Evolutionary conservation across 2,113 vertebrate species (phyloP).

Genomic region (Chaetodon auriga): DNA sequence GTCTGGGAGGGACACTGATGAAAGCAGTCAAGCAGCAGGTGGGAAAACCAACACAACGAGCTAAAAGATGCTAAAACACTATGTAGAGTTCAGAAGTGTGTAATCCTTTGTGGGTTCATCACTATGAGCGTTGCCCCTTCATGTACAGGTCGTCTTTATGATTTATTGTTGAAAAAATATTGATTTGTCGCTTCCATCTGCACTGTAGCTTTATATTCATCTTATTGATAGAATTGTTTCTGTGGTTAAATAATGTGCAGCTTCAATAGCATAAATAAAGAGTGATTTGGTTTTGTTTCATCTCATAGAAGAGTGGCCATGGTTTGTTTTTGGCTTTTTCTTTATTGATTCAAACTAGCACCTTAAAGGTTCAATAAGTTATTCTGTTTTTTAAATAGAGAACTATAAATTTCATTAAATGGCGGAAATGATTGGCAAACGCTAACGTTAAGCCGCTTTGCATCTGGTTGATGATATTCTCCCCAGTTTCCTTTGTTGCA

Average conservation of each 20-base stretch:
- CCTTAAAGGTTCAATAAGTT: not conserved
- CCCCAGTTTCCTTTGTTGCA: constrained; percentile 29
- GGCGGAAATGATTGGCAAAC: not conserved
- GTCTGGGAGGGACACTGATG: too few relatives aligned
- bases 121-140: too few relatives aligned
- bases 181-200: not conserved
- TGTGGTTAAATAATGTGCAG: not conserved
- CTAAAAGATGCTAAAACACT: too few relatives aligned
- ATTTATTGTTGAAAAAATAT: too few relatives aligned
- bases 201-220: not conserved
- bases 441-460: not conserved
- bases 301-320: not conserved
- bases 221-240: not conserved
- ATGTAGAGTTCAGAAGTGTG: too few relatives aligned
- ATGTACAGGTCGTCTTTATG: too few relatives aligned
- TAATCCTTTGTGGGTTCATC: too few relatives aligned
- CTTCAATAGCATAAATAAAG: not conserved
- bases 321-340: not conserved
- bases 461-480: constrained; percentile 20
- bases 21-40: too few relatives aligned
- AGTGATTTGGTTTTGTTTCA: not conserved
- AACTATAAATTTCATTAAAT: not conserved
- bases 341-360: not conserved
- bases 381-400: not conserved
- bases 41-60: too few relatives aligned